A percentile compares a stretch with the other conserved stretches of the same genome.
Conservation (phyloP, 2,888 invertebrate species). For the Chaetogeoica ovagalla region DNA sequence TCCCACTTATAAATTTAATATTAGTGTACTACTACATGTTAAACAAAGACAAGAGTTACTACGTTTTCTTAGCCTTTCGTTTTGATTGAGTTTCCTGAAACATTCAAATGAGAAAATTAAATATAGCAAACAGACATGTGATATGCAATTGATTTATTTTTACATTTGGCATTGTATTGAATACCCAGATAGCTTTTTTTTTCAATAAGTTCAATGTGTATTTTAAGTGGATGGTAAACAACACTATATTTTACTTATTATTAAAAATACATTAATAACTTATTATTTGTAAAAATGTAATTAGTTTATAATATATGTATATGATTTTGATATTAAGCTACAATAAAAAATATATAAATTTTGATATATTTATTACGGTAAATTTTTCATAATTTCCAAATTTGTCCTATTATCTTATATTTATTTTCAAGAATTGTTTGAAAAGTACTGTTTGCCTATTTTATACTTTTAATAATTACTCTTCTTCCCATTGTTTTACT, state of each 20-base stretch:
- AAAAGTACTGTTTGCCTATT: too few species aligned
- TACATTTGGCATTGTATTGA: constrained; percentile 30
- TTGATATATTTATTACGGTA: too few species aligned
- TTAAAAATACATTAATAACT: background rate
- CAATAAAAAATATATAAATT: too few species aligned
- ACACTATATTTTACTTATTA: constrained; percentile 5
- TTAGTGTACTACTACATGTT: constrained; percentile 43
- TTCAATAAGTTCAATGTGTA: background rate
- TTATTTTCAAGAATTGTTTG: too few species aligned
- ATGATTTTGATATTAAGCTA: too few species aligned
- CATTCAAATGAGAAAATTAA: constrained; percentile 38
- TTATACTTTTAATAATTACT: background rate
- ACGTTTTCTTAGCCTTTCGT: constrained; percentile 51
- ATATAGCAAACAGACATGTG: constrained; percentile 23
- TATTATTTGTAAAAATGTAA: background rate
- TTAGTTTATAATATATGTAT: background rate
- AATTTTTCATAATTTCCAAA: too few species aligned
- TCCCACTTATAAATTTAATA: constrained; percentile 20
- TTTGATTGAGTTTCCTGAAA: constrained; percentile 50
- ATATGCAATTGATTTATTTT: constrained; percentile 28
- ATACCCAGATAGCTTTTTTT: constrained; percentile 8
- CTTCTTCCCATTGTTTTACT: background rate
- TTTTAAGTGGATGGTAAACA: background rate
- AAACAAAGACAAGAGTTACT: constrained; percentile 27
- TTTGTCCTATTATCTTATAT: too few species aligned